Base-by-base conservation (phyloP, 2,888 invertebrate species). In the Eilema depressum region DNA sequence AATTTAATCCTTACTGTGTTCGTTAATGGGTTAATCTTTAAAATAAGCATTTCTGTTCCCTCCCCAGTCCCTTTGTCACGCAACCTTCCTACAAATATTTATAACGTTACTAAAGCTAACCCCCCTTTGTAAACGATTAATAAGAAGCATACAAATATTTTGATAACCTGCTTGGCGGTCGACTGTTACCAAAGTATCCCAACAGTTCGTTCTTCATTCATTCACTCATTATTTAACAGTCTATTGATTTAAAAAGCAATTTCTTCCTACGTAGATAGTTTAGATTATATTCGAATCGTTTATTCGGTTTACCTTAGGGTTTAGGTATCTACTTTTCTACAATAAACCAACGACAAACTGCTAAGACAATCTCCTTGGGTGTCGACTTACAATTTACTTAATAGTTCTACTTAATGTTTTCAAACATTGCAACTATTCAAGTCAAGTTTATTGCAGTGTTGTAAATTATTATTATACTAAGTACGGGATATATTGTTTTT, bases 21-120 rank as follows among this genome's bases (percentile, higher is more conserved):
- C 10, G n/a, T 53, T 53, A 53, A 53, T 53, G 53, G 53, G 53
- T 53, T 53, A 53, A 53, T 53, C n/a, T 53, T n/a, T n/a, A n/a
- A 53, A 53, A 53, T n/a, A n/a, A 53, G 53, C 53, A n/a, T 53
- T 41, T n/a, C 53, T 53, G 53, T n/a, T 53, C 8, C 47, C 47
- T 20, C 17, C 14, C 1, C n/a, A 7, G 33, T 20, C 1, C 53
- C n/a, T 53, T 53, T n/a, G 53, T 53, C 53, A 53, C 53, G 53
- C 53, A 53, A 53, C 53, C 53, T n/a, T 20, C 53, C 53, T 17
- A n/a, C n/a, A 20, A 53, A 53, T 53, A 53, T 41, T 41, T 41
- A 41, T 53, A n/a, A 53, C 53, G 53, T 53, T 8, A 53, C 53
- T 3, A 20, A 20, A 20, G 20, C 20, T 47, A 41, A 17, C 41